These are phyloP conservation scores for Stomatorhinus ivindoensis DNA, from an alignment of 2,113 vertebrate species.

Conservation along the genomic window DNA sequence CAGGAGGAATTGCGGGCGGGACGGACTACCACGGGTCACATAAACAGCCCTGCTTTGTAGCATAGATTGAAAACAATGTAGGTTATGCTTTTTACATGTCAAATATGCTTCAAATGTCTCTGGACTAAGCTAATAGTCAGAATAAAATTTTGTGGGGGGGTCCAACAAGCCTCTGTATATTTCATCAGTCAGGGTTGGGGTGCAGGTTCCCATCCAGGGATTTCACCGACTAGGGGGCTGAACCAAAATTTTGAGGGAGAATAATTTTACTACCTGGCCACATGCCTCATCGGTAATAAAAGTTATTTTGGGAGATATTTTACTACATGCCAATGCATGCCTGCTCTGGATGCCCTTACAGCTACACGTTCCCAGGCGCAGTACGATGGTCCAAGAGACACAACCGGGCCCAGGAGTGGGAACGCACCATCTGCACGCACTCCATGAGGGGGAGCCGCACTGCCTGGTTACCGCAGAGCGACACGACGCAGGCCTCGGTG, in stretches of 20 bases:
- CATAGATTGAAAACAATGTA: neutral
- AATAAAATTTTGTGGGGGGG: neutral
- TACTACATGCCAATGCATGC: neutral
- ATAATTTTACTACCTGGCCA: neutral
- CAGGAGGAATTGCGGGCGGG: too few relatives aligned
- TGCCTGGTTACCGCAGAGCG: conserved; percentile 67
- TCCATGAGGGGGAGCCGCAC: conserved; percentile 45
- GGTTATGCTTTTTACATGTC: neutral
- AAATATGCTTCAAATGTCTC: neutral
- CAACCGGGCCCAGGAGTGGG: neutral
- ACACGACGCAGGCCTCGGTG: conserved; percentile 67
- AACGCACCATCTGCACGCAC: conserved; percentile 63
- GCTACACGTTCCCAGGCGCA: neutral
- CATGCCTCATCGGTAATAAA: neutral
- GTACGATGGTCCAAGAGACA: neutral
- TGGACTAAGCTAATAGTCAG: neutral
- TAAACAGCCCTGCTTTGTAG: neutral
- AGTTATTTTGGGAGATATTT: neutral
- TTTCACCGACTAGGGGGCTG: neutral
- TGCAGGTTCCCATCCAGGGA: neutral
- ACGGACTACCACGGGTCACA: too few relatives aligned
- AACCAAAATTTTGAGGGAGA: neutral
- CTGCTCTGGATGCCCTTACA: conserved; percentile 42
- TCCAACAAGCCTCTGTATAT: neutral
- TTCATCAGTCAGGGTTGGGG: too few relatives aligned